phyloP scores from a whole-genome alignment of 2,888 invertebrate genomes.

The Netelia melanura region DNA sequence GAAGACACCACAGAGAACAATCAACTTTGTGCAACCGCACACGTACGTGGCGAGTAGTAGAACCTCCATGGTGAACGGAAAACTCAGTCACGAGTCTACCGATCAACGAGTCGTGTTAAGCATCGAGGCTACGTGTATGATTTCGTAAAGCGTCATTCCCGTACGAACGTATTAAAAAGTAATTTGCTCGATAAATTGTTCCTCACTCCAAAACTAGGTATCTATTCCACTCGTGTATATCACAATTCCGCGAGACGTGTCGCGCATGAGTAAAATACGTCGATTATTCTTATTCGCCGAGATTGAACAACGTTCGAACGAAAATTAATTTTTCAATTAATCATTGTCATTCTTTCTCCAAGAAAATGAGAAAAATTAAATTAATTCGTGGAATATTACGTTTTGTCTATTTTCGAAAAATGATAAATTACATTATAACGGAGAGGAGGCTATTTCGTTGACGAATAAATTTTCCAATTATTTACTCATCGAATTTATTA shows the following conservation, averaged over 20 bases:
- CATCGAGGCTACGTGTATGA: background rate
- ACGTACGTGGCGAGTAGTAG: background rate
- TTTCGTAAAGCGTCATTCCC: background rate
- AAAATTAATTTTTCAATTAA: background rate
- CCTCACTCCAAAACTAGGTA: constrained; percentile 10
- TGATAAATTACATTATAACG: background rate
- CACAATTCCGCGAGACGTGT: no score
- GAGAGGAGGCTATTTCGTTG: background rate
- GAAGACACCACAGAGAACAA: constrained; percentile 6
- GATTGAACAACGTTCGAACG: background rate
- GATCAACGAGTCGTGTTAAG: background rate
- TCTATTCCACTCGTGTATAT: background rate
- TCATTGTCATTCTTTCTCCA: no score
- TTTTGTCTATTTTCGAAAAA: no score
- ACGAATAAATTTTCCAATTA: background rate
- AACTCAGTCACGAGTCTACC: background rate
- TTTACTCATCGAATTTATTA: background rate
- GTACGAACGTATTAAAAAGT: constrained; percentile 18
- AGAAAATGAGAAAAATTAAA: no score
- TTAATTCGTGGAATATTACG: no score
- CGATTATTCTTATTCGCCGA: background rate
- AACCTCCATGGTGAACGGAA: background rate
- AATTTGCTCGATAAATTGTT: constrained; percentile 19
- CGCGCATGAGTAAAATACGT: no score
- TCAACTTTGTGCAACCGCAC: background rate